Base-by-base conservation (phyloP, 37 sponge, comb jelly and placozoan species). In the Diacarnus erythraeanus region DNA sequence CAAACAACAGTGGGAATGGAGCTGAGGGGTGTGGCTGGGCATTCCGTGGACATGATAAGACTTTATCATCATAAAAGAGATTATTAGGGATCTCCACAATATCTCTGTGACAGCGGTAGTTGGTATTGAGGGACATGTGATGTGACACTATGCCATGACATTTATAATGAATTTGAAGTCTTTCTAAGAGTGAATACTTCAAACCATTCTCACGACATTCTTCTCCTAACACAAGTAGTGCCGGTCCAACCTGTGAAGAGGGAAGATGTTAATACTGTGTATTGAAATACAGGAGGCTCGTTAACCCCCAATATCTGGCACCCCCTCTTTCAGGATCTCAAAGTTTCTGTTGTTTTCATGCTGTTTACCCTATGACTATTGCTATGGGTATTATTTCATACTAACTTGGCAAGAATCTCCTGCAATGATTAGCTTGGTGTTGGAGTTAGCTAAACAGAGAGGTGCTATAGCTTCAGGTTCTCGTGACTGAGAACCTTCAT, bases 381-480 rank as follows among this genome's bases (percentile, higher is more conserved):
- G n/a, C 65, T 25, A 47, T n/a, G n/a, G n/a, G n/a, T 63, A 26
- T 21, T 22, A 38, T 8, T 18, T 60, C 29, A 34, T 3, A 84
- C 70, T 43, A 29, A 94, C 94, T 59, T 93, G 93, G 18, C 43
- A 63, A 0, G 69, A 77, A 58, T 93, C 93, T 64, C 93, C 93
- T 36, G 86, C 89, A 69, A 93, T 85, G n/a, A 93, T 59, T 33
- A 93, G 77, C 75, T 85, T 88, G 1, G 93, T 93, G 34, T 78
- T 27, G 0, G 10, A 20, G 30, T 56, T 39, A 40, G 93, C 93
- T 21, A 88, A 34, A n/a, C 71, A 72, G 22, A 93, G 42, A 25
- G 93, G 82, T 64, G 86, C 82, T 40, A 85, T 72, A 23, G 78
- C 44, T 34, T 88, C 93, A 30, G 93, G 93, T 59, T 93, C 93